Conservation (phyloP, 2,113 vertebrate genomes). For the Cavia aperea region DNA sequence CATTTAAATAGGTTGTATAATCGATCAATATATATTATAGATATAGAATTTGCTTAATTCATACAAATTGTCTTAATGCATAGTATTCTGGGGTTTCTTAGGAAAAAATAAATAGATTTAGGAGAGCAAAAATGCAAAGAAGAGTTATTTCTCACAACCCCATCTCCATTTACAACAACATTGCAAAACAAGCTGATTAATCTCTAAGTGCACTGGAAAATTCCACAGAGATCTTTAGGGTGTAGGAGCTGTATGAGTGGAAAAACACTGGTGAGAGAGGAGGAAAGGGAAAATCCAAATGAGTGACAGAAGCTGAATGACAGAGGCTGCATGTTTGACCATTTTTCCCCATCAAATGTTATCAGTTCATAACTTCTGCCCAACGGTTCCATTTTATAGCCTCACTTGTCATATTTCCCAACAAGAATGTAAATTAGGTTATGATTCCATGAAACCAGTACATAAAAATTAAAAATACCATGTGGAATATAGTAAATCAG, state of each 20-base stretch:
- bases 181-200: background rate
- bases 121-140: background rate
- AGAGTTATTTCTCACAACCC: background rate
- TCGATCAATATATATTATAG: background rate
- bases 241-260: background rate
- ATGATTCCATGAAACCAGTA: background rate
- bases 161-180: background rate
- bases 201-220: background rate
- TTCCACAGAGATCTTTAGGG: background rate
- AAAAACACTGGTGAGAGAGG: background rate
- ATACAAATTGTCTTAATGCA: background rate
- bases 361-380: background rate
- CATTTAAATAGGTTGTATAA: background rate
- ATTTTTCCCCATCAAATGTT: background rate
- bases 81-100: background rate
- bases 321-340: background rate
- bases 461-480: background rate
- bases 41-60: background rate
- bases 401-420: background rate
- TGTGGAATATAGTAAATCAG: background rate
- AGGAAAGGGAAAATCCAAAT: background rate
- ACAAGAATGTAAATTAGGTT: background rate
- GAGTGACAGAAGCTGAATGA: background rate
- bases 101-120: background rate
- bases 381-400: background rate